Conservation (phyloP, 1,140 invertebrate genomes). For the Teleopsis dalmanni region DNA sequence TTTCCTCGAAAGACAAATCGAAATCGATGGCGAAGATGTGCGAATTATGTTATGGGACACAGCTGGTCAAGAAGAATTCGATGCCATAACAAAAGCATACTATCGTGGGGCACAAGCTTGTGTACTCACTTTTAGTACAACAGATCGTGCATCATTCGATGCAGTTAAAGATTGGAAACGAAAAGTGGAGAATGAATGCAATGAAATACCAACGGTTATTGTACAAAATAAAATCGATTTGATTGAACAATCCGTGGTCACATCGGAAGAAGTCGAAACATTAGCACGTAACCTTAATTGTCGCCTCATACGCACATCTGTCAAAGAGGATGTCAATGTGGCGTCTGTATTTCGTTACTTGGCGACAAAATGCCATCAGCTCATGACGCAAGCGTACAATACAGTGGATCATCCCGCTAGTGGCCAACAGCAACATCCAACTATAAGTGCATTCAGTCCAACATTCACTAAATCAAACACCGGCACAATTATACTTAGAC, state of each 20-base stretch:
- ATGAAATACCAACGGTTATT: slow-evolving; percentile 90
- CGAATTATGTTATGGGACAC: slow-evolving; percentile 97
- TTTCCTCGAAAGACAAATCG: slow-evolving; percentile 90
- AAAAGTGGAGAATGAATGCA: slow-evolving; percentile 95
- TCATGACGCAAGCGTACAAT: slow-evolving; percentile 19
- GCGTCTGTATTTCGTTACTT: slow-evolving; percentile 85
- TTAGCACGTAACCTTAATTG: slow-evolving; percentile 77
- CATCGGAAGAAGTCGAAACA: slow-evolving; percentile 78
- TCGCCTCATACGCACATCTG: slow-evolving; percentile 84
- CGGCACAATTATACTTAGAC: slow-evolving; percentile 40
- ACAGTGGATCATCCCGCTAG: slow-evolving; percentile 12
- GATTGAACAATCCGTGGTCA: slow-evolving; percentile 69
- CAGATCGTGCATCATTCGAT: slow-evolving; percentile 88
- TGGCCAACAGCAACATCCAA: slow-evolving; percentile 20
- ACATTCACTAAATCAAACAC: slow-evolving; percentile 40
- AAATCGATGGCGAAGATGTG: slow-evolving; percentile 85
- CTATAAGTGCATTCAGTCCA: slow-evolving; percentile 43
- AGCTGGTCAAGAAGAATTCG: slow-evolving; percentile 88
- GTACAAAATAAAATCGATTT: slow-evolving; percentile 98
- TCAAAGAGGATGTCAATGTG: slow-evolving; percentile 93
- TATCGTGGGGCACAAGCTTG: slow-evolving; percentile 95
- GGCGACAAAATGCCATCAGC: slow-evolving; percentile 64
- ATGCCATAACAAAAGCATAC: slow-evolving; percentile 95
- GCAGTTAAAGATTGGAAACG: slow-evolving; percentile 92
- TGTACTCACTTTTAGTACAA: slow-evolving; percentile 85